Conservation (phyloP, 2,113 vertebrate species). For the Dasypus novemcinctus region DNA sequence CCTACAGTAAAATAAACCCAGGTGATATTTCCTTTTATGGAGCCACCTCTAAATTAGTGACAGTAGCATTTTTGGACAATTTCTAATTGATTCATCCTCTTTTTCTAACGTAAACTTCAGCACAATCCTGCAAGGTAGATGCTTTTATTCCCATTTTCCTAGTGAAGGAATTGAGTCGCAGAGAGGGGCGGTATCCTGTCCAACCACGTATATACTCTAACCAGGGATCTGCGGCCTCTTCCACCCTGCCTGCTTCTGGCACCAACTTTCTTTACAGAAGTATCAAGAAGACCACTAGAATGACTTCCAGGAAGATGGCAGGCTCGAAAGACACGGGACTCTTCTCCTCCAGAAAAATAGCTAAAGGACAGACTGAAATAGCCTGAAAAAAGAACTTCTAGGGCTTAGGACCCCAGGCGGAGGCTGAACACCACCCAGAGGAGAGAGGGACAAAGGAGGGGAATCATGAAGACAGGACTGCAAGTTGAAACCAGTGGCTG, state of each 20-base stretch:
- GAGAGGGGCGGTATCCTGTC: neutral
- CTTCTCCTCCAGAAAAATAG: no score
- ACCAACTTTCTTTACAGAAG: neutral
- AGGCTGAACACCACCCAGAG: no score
- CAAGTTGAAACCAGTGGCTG: no score
- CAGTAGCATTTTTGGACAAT: neutral
- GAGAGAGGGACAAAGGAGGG: no score
- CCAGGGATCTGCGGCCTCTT: neutral
- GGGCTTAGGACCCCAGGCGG: no score
- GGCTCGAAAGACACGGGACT: no score
- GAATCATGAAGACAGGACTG: no score
- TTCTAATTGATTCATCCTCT: neutral
- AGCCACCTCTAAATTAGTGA: slow-evolving; percentile 13
- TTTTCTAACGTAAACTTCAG: neutral
- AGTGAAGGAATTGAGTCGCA: neutral
- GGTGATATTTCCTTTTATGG: slow-evolving; percentile 25
- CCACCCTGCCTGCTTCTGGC: neutral
- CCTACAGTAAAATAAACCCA: neutral
- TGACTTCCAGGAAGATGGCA: no score
- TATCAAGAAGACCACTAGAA: neutral
- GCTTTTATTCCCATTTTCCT: slow-evolving; percentile 14
- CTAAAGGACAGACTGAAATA: no score
- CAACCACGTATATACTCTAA: neutral
- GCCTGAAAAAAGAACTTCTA: no score
- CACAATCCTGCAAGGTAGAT: neutral